Base-by-base conservation (phyloP, 2,888 invertebrate species). In the Dolomedes plantarius region DNA sequence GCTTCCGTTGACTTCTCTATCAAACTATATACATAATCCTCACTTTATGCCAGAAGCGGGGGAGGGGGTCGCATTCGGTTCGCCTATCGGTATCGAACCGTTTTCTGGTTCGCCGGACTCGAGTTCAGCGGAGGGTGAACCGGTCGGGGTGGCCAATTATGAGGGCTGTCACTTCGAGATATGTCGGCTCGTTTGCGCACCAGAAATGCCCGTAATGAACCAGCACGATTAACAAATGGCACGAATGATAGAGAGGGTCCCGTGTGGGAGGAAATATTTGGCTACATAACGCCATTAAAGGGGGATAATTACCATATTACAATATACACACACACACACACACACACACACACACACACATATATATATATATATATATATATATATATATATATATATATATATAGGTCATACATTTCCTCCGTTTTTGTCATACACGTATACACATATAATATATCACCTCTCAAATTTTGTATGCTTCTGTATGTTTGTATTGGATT, bases 151-250 rank as follows among this genome's bases (percentile, higher is more conserved):
- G 39, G 76, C 50, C 76, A 76, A 76, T 76, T 71, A 82, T 68
- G 77, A 77, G 77, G 82, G 50, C 77, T 83, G 83, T 83, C 83
- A 83, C 23, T 67, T 77, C 71, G 83, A 83, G 83, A 83, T 83
- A 83, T 73, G 77, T 83, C 50, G 72, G 72, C 39, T 64, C 50
- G 41, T 73, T 46, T 39, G 27, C 67, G 62, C 65, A 13, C 16
- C 69, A 46, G 76, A 67, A 81, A 74, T 68, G 81, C 27, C 46
- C 28, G 75, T 68, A 75, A 82, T 82, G 75, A 74, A 68, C 62
- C 77, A 68, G 64, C 67, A 39, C 29, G 83, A 83, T 83, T 77
- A 83, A 76, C 67, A 39, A 67, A 67, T 69, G 75, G 71, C 23
- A 13, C 29, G 29, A 36, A 36, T 36, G 5, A 36, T 36, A 36